Percentiles rank a stretch among this genome's conserved stretches.
These are phyloP conservation scores for Oreortyx pictus DNA, from an alignment of 2,797 vertebrate species.

Conservation along the genomic window DNA sequence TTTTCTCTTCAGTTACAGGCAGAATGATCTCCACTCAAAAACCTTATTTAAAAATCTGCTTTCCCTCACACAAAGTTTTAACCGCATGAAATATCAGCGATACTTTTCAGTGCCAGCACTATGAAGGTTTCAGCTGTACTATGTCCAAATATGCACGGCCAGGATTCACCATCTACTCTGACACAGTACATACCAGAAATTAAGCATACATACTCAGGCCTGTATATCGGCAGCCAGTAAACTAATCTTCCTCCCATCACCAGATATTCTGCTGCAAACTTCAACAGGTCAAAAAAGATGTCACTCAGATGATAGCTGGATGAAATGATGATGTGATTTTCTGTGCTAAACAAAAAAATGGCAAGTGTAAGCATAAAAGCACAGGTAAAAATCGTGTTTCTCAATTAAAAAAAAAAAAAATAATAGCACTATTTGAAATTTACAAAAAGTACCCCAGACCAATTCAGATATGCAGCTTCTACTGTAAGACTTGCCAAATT, in stretches of 20 bases:
- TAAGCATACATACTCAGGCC: slow-evolving; percentile 90
- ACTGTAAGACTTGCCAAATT: not conserved
- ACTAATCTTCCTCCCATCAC: slow-evolving; percentile 92
- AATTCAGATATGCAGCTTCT: not conserved
- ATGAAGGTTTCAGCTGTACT: not conserved
- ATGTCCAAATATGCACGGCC: not conserved
- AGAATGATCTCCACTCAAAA: not conserved
- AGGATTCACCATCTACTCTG: not conserved
- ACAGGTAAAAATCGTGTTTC: not conserved
- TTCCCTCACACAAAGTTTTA: not conserved
- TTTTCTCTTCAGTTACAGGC: not conserved
- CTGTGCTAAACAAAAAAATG: slow-evolving; percentile 76
- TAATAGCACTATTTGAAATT: not conserved
- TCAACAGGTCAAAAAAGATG: slow-evolving; percentile 95
- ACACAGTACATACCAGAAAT: not conserved
- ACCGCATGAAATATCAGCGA: not conserved
- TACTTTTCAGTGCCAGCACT: not conserved
- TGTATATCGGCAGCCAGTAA: slow-evolving; percentile 96
- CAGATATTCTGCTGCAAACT: slow-evolving; percentile 90
- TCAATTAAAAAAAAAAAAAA: not conserved
- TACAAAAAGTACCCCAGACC: not conserved
- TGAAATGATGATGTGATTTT: slow-evolving; percentile 91
- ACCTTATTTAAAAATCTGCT: not conserved
- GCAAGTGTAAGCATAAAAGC: slow-evolving; percentile 28
- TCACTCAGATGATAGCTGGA: slow-evolving; percentile 94